These are phyloP conservation scores for Sphecodes monilicornis DNA, from an alignment of 2,888 invertebrate species.

Conservation along the genomic window DNA sequence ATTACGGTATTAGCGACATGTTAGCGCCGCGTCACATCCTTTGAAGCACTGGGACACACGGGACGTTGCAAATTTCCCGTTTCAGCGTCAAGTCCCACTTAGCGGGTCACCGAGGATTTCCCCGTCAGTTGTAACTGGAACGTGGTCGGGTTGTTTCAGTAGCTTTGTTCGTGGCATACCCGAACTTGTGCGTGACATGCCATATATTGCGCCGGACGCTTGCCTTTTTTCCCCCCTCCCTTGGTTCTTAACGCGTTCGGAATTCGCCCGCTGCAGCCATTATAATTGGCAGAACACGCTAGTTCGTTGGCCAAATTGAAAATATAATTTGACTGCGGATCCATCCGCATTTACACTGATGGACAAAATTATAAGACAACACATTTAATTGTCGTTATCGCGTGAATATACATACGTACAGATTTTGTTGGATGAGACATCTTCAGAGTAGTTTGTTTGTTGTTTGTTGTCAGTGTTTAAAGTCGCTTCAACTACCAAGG, in stretches of 20 bases:
- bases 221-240: background rate
- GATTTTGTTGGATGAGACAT: too few relatives aligned
- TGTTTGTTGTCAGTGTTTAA: too few relatives aligned
- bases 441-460: too few relatives aligned
- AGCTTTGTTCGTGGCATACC: conserved; percentile 38
- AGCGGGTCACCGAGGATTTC: conserved; percentile 73
- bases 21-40: conserved; percentile 42
- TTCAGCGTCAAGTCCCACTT: conserved; percentile 70
- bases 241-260: background rate
- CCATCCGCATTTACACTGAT: background rate
- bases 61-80: conserved; percentile 75
- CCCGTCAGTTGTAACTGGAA: conserved; percentile 60
- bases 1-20: conserved; percentile 45
- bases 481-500: too few relatives aligned
- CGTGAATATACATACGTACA: too few relatives aligned
- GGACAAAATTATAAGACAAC: background rate
- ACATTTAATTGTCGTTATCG: too few relatives aligned
- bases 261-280: background rate
- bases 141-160: conserved; percentile 24
- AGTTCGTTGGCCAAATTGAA: background rate
- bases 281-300: background rate
- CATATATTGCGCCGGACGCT: conserved; percentile 14
- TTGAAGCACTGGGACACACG: conserved; percentile 48
- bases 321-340: background rate
- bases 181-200: conserved; percentile 33